phyloP scores from a whole-genome alignment of 2,888 invertebrate genomes.

The Ellobium chinense region DNA sequence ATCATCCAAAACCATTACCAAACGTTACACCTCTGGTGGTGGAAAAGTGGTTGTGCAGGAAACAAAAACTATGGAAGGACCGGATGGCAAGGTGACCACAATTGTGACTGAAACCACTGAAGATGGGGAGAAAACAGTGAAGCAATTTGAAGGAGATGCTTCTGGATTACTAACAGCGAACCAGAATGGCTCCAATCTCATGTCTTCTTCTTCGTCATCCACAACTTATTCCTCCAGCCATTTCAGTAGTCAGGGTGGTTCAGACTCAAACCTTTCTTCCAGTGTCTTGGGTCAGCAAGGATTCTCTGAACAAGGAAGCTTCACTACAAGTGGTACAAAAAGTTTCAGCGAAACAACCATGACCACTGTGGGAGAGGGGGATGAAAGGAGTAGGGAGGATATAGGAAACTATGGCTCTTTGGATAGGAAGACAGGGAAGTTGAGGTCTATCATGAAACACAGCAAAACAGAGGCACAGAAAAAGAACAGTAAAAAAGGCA shows the following conservation, averaged over 20 bases:
- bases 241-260: background rate
- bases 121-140: background rate
- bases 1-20: slow-evolving; percentile 47
- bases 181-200: background rate
- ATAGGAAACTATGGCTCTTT: slow-evolving; percentile 33
- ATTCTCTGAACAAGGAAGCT: background rate
- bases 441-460: slow-evolving; percentile 76
- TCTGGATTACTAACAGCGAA: background rate
- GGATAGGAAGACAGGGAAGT: slow-evolving; percentile 46
- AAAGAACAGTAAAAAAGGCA: slow-evolving; percentile 67
- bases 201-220: background rate
- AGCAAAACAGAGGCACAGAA: slow-evolving; percentile 57
- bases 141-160: background rate
- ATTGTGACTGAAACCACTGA: slow-evolving; percentile 21
- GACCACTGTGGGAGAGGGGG: slow-evolving; percentile 26
- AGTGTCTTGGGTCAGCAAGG: background rate
- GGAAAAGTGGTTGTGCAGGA: slow-evolving; percentile 40
- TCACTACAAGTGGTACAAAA: background rate
- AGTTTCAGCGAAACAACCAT: slow-evolving; percentile 24
- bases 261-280: slow-evolving; percentile 18
- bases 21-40: slow-evolving; percentile 2
- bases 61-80: slow-evolving; percentile 33
- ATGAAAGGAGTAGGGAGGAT: background rate
- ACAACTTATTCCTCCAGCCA: background rate
- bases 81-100: slow-evolving; percentile 41